Conservation (phyloP, 2,888 invertebrate species). For the Catocala nupta region DNA sequence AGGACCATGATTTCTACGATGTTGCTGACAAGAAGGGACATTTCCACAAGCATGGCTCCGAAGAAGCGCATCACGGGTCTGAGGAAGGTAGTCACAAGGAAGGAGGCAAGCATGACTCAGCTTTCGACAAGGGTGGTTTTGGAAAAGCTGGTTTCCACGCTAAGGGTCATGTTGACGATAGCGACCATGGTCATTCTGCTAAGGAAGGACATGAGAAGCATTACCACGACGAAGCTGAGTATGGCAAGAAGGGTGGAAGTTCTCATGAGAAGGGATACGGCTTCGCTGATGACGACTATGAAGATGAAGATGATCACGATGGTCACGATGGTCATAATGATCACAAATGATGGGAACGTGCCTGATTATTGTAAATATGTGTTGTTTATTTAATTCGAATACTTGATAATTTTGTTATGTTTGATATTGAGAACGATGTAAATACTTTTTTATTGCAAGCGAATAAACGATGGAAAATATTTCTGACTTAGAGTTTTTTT, state of each 20-base stretch:
- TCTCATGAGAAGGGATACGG: conserved; percentile 80
- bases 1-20: conserved; percentile 92
- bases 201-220: conserved; percentile 87
- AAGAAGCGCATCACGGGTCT: conserved; percentile 84
- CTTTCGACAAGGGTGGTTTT: conserved; percentile 80
- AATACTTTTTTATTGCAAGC: conserved; percentile 71
- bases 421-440: conserved; percentile 69
- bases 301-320: conserved; percentile 63
- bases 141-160: conserved; percentile 87
- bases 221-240: conserved; percentile 85
- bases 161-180: conserved; percentile 86
- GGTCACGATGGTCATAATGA: conserved; percentile 48
- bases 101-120: conserved; percentile 86
- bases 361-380: conserved; percentile 64
- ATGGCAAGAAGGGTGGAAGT: conserved; percentile 84
- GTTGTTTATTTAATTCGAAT: conserved; percentile 58
- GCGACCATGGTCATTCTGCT: conserved; percentile 85
- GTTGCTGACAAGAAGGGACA: conserved; percentile 90
- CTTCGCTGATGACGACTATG: conserved; percentile 71
- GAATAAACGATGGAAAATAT: conserved; percentile 56
- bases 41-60: conserved; percentile 88
- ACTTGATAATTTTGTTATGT: conserved; percentile 79
- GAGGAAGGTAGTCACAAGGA: conserved; percentile 87
- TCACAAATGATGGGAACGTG: conserved; percentile 37
- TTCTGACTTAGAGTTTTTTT: no score